A percentile compares a stretch with the other conserved stretches of the same genome.
Conservation (phyloP, 1,140 invertebrate species). For the Drosophila seguyi region DNA sequence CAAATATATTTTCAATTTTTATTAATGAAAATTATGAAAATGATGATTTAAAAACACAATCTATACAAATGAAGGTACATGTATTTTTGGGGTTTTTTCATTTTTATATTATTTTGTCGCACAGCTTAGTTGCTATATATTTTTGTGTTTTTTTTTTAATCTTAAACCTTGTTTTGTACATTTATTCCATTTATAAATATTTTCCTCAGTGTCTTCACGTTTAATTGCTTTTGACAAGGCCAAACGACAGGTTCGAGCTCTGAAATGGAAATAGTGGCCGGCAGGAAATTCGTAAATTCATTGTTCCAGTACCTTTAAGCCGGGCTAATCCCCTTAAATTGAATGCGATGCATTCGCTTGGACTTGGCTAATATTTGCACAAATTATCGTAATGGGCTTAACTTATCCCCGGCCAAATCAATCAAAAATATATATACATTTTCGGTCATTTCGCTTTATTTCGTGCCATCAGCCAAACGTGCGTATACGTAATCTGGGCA, state of each 20-base stretch:
- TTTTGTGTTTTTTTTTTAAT: background rate
- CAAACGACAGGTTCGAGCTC: background rate
- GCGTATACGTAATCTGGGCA: slow-evolving; percentile 65
- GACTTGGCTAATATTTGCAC: slow-evolving; percentile 24
- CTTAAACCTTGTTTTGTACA: too few relatives aligned
- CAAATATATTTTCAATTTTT: background rate
- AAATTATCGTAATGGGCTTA: slow-evolving; percentile 48
- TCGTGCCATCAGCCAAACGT: slow-evolving; percentile 47
- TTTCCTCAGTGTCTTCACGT: background rate
- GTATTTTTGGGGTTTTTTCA: too few relatives aligned
- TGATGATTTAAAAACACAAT: too few relatives aligned
- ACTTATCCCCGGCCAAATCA: slow-evolving; percentile 34
- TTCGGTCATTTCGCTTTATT: slow-evolving; percentile 46
- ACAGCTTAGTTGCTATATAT: background rate
- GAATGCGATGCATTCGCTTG: slow-evolving; percentile 22
- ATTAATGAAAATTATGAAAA: too few relatives aligned
- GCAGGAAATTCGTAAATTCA: slow-evolving; percentile 10
- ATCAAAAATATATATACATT: slow-evolving; percentile 48
- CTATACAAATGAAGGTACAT: too few relatives aligned
- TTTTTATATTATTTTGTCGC: background rate
- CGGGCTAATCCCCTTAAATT: slow-evolving; percentile 20
- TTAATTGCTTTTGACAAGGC: slow-evolving; percentile 35
- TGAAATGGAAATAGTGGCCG: background rate
- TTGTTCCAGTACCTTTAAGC: slow-evolving; percentile 19
- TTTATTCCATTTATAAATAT: background rate